Base-by-base conservation (phyloP, 2,888 invertebrate genomes). In the Cacoxenus indagator region DNA sequence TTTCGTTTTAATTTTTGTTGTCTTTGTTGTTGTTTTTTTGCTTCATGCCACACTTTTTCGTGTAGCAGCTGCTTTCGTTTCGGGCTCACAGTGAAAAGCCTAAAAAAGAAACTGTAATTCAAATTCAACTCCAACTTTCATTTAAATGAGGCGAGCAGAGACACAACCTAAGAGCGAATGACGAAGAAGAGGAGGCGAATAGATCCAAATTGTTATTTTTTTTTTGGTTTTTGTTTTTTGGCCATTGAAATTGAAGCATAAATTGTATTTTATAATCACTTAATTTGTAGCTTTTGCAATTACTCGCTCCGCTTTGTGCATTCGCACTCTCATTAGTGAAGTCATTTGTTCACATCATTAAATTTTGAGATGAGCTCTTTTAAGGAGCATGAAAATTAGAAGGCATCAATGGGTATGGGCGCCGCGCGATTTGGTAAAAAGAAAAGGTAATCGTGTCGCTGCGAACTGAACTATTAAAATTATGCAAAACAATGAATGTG, bases 261-360 rank as follows among this genome's bases (percentile, higher is more conserved):
- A 64, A 64, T 57, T 61, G 55, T 71, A 61, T 71, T 65, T 83
- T 77, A 75, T 81, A 80, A 83, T 80, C 83, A 83, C 80, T 83
- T 80, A 77, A 83, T 80, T 81, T 76, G 69, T 74, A 83, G 77
- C 81, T 81, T 77, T 70, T 72, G 68, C 17, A 17, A 65, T 26
- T 51, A 57, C 19, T 27, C 19, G 22, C 55, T 14, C 1, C 2
- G 37, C 37, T 62, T 64, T 48, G 65, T 51, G 64, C 73, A 69
- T 74, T 76, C 70, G 72, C 76, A 66, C 73, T 17, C 6, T 31
- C 8, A 37, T 14, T 17, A n/a, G 29, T 8, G 27, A 26, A 59
- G 17, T 27, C 59, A 74, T 82, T 9, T 31, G n/a, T n/a, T n/a
- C n/a, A n/a, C n/a, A n/a, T n/a, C n/a, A n/a, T n/a, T n/a, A n/a